These are phyloP conservation scores for Darevskia mixta DNA, from an alignment of 2,797 vertebrate species.

Conservation along the genomic window DNA sequence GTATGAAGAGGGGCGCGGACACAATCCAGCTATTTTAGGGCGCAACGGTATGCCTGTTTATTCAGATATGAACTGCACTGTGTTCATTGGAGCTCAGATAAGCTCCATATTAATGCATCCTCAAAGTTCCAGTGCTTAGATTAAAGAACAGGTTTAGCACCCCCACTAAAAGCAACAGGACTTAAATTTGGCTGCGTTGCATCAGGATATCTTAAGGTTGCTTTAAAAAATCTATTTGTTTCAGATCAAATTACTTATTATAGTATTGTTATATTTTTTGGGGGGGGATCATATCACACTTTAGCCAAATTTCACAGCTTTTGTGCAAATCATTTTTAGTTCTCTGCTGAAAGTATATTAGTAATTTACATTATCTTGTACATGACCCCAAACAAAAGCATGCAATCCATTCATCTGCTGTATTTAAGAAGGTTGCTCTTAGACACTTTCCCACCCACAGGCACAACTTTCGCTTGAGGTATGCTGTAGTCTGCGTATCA, in stretches of 20 bases:
- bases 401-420: constrained; percentile 20
- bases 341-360: neutral
- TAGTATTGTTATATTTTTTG: too few relatives aligned
- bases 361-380: constrained; percentile 6
- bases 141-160: neutral
- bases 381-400: constrained; percentile 3
- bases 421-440: constrained; percentile 14
- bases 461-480: constrained; percentile 47
- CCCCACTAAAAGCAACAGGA: neutral
- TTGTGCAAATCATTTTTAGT: neutral
- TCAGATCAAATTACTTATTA: neutral
- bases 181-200: neutral
- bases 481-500: constrained; percentile 36
- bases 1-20: neutral
- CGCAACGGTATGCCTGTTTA: neutral
- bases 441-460: constrained; percentile 39
- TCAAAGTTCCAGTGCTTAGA: neutral
- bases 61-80: neutral
- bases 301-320: neutral
- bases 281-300: neutral
- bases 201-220: neutral
- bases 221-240: neutral
- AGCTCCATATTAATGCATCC: neutral
- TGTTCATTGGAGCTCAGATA: neutral
- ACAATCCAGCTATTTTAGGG: neutral